Conservation (phyloP, 1,140 invertebrate species). For the Euwallacea similis region DNA sequence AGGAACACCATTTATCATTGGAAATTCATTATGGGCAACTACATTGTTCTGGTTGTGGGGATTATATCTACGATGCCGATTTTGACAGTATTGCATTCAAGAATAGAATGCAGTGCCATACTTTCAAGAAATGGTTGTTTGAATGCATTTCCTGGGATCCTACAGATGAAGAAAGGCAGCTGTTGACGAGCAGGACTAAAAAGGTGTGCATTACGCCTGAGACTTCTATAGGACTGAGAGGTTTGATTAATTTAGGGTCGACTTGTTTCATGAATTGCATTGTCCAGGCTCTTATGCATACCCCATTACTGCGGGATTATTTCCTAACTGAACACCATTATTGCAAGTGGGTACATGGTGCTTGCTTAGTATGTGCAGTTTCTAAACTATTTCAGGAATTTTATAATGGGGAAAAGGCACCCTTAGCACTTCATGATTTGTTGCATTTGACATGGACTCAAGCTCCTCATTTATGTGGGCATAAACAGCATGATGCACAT, state of each 20-base stretch:
- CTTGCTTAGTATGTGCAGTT: constrained; percentile 93
- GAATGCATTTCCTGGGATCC: constrained; percentile 71
- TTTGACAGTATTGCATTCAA: constrained; percentile 57
- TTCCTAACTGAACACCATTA: constrained; percentile 92
- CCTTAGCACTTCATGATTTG: constrained; percentile 84
- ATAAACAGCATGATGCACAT: constrained; percentile 98
- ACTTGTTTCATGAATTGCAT: constrained; percentile 99
- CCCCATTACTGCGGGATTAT: constrained; percentile 91
- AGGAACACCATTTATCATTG: constrained; percentile 81
- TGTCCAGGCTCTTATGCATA: constrained; percentile 92
- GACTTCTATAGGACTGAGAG: constrained; percentile 86
- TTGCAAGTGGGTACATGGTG: constrained; percentile 67
- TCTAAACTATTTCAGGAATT: constrained; percentile 87
- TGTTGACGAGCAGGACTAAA: constrained; percentile 69
- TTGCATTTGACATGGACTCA: constrained; percentile 96
- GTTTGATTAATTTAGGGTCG: constrained; percentile 95
- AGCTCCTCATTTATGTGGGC: constrained; percentile 91
- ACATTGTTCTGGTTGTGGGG: constrained; percentile 88
- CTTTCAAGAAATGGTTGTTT: constrained; percentile 48
- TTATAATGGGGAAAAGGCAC: constrained; percentile 86
- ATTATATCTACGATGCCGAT: constrained; percentile 70
- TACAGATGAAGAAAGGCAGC: constrained; percentile 70
- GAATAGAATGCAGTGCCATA: constrained; percentile 50
- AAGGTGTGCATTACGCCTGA: constrained; percentile 76
- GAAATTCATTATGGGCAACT: constrained; percentile 88